phyloP scores from a whole-genome alignment of 2,797 vertebrate species.

The Tauraco hartlaubi region DNA sequence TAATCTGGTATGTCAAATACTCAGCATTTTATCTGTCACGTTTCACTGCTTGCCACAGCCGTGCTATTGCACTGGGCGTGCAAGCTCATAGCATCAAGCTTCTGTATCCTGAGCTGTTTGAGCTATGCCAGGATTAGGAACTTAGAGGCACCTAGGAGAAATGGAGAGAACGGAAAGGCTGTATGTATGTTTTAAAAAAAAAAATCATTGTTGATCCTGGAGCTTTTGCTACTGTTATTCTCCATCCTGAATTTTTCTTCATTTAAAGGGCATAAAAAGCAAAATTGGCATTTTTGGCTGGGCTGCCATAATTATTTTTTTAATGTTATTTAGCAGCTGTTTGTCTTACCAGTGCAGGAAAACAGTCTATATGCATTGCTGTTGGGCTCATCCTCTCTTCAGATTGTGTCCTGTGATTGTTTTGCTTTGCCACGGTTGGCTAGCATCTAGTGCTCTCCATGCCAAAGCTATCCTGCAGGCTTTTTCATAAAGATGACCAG shows the following conservation, averaged over 20 bases:
- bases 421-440: background rate
- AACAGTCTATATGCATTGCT: background rate
- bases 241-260: background rate
- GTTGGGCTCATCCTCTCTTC: background rate
- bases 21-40: background rate
- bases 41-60: background rate
- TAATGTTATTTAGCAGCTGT: background rate
- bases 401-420: background rate
- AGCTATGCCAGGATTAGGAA: background rate
- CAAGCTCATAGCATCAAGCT: fast-evolving
- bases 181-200: background rate
- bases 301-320: background rate
- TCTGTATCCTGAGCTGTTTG: background rate
- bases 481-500: background rate
- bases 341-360: background rate
- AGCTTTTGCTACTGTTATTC: background rate
- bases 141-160: background rate
- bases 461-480: background rate
- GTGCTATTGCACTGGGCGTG: background rate
- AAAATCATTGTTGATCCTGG: background rate
- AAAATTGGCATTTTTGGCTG: background rate
- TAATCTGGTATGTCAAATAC: background rate
- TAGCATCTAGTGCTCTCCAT: background rate
- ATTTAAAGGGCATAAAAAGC: background rate
- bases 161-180: background rate